Base-by-base conservation (phyloP, 2,113 vertebrate species). In the Myotis brandtii region DNA sequence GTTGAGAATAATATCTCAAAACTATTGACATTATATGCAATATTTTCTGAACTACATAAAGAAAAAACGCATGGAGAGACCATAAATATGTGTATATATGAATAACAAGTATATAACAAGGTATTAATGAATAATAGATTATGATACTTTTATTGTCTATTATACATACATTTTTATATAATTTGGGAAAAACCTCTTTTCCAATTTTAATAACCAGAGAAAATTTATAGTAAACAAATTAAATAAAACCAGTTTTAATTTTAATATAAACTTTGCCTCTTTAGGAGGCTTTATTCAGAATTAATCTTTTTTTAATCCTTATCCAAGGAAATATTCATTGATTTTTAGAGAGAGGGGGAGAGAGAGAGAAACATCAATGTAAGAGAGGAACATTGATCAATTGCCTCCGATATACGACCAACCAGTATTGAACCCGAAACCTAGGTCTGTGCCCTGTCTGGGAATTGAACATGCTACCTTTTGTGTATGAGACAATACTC, bases 181-280 rank as follows among this genome's bases (percentile, higher is more conserved):
- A 69, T 75, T 66, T 83, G 54, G 32, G 72, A 77, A 79, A 90
- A 90, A 48, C 8, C 30, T 62, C 4, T 67, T 27, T 83, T 92
- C n/a, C 5, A 59, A 40, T 76, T 87, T 67, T 67, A 20, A 73
- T 87, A 59, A 59, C 37, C 37, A 76, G 18, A 27, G n/a, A 67
- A 87, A 83, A 14, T 92, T 50, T 62, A 40, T 6, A 64, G 32
- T 77, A 95, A 72, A 95, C 67, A 81, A 70, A 77, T 67, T 30
- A 73, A 37, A 69, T 76, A 76, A 76, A 32, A 50, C 79, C 7
- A 43, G 27, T 77, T 56, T 20, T 79, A 43, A 91, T 11, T 10
- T 46, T 54, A 91, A 37, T 62, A 87, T 43, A 72, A 40, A 46
- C 10, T 37, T 56, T 86, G 21, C 10, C 72, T 88, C n/a, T 86